These are phyloP conservation scores for Distichodus sexfasciatus DNA, from an alignment of 2,797 vertebrate species.

Conservation along the genomic window DNA sequence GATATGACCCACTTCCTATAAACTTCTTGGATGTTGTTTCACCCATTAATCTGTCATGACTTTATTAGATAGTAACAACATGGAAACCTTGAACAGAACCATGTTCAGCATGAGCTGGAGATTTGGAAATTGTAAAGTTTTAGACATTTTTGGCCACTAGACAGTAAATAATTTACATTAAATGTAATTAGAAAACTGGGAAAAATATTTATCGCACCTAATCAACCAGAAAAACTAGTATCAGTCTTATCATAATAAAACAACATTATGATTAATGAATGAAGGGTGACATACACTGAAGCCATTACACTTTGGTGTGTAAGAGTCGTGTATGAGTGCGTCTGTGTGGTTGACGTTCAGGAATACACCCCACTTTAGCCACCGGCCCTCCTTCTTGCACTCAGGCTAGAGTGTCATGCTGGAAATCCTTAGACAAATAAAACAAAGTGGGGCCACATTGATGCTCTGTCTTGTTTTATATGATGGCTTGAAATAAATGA, in stretches of 20 bases:
- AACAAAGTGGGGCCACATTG: constrained; percentile 81
- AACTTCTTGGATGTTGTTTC: constrained; percentile 41
- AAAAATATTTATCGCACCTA: background rate
- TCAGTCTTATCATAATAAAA: too few species aligned
- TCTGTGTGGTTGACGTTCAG: background rate
- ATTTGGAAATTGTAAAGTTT: background rate
- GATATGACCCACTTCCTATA: constrained; percentile 51
- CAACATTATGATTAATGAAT: too few species aligned
- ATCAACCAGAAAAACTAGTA: background rate
- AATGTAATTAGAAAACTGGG: background rate
- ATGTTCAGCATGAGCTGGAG: constrained; percentile 3
- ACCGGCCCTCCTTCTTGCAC: constrained; percentile 28
- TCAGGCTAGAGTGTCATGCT: constrained; percentile 64
- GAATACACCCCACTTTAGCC: constrained; percentile 10
- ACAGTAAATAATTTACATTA: constrained; percentile 2
- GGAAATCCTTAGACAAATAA: constrained; percentile 83
- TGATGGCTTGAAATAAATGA: constrained; percentile 86
- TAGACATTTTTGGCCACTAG: background rate
- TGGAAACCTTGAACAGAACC: constrained; percentile 16
- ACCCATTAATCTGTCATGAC: constrained; percentile 52
- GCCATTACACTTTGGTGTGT: background rate
- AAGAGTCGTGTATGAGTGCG: too few species aligned
- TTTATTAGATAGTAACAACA: constrained; percentile 47
- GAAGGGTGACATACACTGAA: background rate
- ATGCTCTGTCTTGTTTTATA: constrained; percentile 87